Evolutionary conservation across 2,888 invertebrate species (phyloP), one percentile per base, ranked within the genome.

Genomic region (Oscheius onirici): DNA sequence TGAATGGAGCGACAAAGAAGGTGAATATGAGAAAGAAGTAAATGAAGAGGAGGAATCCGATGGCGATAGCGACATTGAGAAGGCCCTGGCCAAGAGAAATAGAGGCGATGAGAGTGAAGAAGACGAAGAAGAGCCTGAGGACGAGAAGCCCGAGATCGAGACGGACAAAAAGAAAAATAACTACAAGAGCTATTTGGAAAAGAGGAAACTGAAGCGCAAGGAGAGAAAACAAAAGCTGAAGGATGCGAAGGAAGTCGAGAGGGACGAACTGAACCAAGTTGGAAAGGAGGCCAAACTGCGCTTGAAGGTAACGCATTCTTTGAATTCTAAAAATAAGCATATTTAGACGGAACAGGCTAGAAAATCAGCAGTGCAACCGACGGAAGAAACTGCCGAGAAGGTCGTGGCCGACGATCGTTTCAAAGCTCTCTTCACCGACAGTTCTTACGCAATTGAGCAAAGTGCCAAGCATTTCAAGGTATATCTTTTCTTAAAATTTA

Each of bases 361-460:
- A 24, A 34, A 40, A 40, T 2, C 10, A 40, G 2, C 44, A 8
- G 24, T 22, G 1, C 22, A 24, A 6, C 10, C 5, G 15, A 57
- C 15, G 2, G 55, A 55, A 6, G 68, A 68, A 1, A 51, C 43
- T 1, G 75, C 70, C 1, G 76, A 76, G n/a, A 70, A 67, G 10
- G 72, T 82, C 13, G 71, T 68, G 1, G 77, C 79, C 2, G 85
- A 86, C 54, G 70, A 74, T 17, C 79, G 86, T 34, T 86, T 86
- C 79, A 70, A 75, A 1, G 83, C 86, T 34, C 78, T 86, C 20
- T 86, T 86, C 78, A 83, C 82, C 20, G 79, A 84, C 65, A 80
- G 81, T 34, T 82, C 82, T 3, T 86, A 83, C 55, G 81, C 84
- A 3, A 85, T 86, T 66, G 86, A 86, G 44, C 70, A 70, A 40